Percentiles rank a stretch among this genome's conserved stretches.
Conservation (phyloP, 2,113 vertebrate species). For the Rutilus rutilus region DNA sequence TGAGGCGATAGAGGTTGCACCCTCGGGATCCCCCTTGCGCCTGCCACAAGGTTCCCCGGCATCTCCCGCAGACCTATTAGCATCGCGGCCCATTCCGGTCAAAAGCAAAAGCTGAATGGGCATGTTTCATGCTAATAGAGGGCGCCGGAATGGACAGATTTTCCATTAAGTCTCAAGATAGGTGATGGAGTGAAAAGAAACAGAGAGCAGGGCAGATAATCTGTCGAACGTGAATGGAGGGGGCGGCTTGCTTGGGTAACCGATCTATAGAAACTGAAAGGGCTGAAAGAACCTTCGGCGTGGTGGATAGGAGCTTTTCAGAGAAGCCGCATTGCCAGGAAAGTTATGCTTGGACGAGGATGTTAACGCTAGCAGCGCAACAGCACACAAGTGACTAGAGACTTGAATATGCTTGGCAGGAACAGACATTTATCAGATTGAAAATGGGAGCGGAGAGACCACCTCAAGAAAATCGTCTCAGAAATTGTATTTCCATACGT, state of each 20-base stretch:
- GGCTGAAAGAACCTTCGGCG: not conserved
- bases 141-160: slow-evolving; percentile 15
- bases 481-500: slow-evolving; percentile 40
- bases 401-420: slow-evolving; percentile 15
- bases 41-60: slow-evolving; percentile 22
- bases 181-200: slow-evolving; percentile 39
- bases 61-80: slow-evolving; percentile 55
- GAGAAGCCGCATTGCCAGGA: not conserved
- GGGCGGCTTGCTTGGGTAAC: not conserved
- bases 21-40: slow-evolving; percentile 58
- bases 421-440: slow-evolving; percentile 28
- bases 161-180: slow-evolving; percentile 54
- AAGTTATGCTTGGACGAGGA: not conserved
- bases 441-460: slow-evolving; percentile 41
- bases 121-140: slow-evolving; percentile 57
- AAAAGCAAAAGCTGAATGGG: slow-evolving; percentile 28
- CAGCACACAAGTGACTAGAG: not conserved
- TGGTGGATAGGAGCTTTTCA: not conserved
- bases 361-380: not conserved
- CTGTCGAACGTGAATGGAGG: slow-evolving; percentile 46
- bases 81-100: not conserved
- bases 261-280: slow-evolving; percentile 10
- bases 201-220: slow-evolving; percentile 38
- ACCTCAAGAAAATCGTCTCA: slow-evolving; percentile 31
- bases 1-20: slow-evolving; percentile 63